Conservation (phyloP, 2,113 vertebrate species). For the Cavia aperea region DNA sequence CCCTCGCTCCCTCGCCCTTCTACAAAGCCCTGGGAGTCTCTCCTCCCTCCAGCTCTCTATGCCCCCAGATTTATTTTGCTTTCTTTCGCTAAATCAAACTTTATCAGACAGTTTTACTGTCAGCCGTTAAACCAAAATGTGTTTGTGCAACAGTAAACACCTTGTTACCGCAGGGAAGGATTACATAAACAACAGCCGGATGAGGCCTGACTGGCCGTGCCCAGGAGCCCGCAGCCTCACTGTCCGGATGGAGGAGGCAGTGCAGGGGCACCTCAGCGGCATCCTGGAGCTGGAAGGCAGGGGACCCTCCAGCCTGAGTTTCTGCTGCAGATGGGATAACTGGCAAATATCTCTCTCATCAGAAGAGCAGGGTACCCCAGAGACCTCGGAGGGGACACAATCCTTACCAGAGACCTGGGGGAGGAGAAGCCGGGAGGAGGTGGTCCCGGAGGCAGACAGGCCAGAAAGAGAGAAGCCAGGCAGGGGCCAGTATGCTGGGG, state of each 20-base stretch:
- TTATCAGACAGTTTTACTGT: conserved; percentile 87
- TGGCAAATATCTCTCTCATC: neutral
- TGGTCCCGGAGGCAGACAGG: neutral
- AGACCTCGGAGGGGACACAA: neutral
- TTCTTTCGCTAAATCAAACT: conserved; percentile 84
- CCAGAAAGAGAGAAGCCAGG: neutral
- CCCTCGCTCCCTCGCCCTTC: neutral
- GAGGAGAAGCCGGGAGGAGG: too few species aligned
- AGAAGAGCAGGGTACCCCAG: neutral
- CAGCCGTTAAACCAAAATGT: conserved; percentile 82
- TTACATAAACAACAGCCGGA: conserved; percentile 80
- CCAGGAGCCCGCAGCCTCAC: neutral
- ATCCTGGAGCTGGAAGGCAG: neutral
- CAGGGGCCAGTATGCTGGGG: neutral
- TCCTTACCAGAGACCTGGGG: neutral
- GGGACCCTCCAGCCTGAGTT: neutral
- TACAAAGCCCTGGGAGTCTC: conserved; percentile 61
- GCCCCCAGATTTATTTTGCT: conserved; percentile 80
- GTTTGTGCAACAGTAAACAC: conserved; percentile 86
- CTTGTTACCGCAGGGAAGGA: conserved; percentile 82
- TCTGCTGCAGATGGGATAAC: neutral
- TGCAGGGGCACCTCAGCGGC: neutral
- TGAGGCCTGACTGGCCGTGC: conserved; percentile 23
- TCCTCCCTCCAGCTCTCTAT: conserved; percentile 75
- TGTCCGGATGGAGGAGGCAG: neutral